These are phyloP conservation scores for Athrips mouffetella DNA, from an alignment of 2,888 invertebrate genomes.

Conservation along the genomic window DNA sequence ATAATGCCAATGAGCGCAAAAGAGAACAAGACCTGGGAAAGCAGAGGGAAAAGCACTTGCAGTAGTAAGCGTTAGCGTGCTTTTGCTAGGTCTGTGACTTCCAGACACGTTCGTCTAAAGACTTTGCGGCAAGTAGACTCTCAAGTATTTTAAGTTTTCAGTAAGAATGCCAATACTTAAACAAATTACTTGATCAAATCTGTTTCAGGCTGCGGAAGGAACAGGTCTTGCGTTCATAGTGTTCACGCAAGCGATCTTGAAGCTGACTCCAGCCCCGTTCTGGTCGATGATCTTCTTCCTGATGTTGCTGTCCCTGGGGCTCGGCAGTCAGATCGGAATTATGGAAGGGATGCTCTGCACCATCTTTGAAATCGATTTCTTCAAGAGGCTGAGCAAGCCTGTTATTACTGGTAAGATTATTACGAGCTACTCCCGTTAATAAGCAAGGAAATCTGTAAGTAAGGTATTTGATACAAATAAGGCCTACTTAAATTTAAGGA, in stretches of 20 bases:
- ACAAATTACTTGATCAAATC: too few relatives aligned
- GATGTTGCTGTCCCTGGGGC: constrained; percentile 94
- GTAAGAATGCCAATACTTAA: constrained; percentile 1
- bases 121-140: too few relatives aligned
- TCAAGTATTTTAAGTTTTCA: constrained; percentile 2
- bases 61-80: too few relatives aligned
- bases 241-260: constrained; percentile 97
- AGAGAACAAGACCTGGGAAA: too few relatives aligned
- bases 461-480: too few relatives aligned
- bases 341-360: constrained; percentile 98
- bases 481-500: too few relatives aligned
- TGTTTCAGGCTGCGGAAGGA: constrained; percentile 94
- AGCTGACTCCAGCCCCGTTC: constrained; percentile 94
- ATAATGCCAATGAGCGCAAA: too few relatives aligned
- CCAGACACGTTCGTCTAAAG: too few relatives aligned
- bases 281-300: constrained; percentile 98
- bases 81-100: too few relatives aligned
- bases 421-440: neutral
- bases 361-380: constrained; percentile 94
- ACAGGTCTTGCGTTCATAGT: constrained; percentile 97
- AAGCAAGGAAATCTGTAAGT: too few relatives aligned
- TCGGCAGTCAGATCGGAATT: constrained; percentile 97
- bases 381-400: constrained; percentile 92
- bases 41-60: too few relatives aligned
- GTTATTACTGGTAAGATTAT: constrained; percentile 85